phyloP scores from a whole-genome alignment of 2,113 vertebrate genomes.

The Mobula hypostoma region DNA sequence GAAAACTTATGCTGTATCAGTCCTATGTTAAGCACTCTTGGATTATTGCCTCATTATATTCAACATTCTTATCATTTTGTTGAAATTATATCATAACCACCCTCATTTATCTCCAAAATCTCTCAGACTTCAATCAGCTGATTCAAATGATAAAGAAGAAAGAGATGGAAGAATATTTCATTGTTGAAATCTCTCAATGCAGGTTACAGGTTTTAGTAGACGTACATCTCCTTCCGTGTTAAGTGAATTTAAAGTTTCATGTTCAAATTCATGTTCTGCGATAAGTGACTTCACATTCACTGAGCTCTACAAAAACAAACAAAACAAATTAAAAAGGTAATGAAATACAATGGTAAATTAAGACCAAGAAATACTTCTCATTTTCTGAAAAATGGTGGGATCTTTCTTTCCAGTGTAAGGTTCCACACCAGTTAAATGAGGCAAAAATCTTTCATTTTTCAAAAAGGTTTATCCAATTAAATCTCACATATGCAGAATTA shows the following conservation, averaged over 20 bases:
- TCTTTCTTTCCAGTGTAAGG: background rate
- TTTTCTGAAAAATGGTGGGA: background rate
- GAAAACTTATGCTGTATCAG: background rate
- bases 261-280: background rate
- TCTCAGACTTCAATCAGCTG: background rate
- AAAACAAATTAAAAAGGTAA: background rate
- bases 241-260: background rate
- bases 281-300: background rate
- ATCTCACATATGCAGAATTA: background rate
- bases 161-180: background rate
- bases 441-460: background rate
- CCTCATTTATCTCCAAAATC: background rate
- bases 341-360: background rate
- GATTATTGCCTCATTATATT: background rate
- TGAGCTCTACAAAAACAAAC: slow-evolving; percentile 15
- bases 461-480: background rate
- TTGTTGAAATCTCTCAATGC: background rate
- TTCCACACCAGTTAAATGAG: too few relatives aligned
- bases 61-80: background rate
- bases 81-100: background rate
- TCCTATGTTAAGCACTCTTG: background rate
- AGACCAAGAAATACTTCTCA: background rate
- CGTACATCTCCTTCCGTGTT: slow-evolving; percentile 14
- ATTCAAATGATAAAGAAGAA: background rate
- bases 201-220: background rate